phyloP scores from a whole-genome alignment of 2,113 vertebrate species.

The Ageneiosus marmoratus region DNA sequence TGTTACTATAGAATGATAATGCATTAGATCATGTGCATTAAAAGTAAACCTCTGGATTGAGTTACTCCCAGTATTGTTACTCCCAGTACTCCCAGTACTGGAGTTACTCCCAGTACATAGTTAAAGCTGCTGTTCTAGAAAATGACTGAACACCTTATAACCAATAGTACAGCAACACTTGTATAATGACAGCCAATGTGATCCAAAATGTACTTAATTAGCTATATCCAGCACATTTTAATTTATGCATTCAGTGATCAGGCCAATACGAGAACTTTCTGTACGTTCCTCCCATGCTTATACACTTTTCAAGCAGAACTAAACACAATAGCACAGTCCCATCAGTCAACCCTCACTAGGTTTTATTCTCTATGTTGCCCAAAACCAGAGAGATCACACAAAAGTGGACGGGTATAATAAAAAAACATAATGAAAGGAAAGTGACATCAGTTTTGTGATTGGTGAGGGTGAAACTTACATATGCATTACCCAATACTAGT shows the following conservation, averaged over 20 bases:
- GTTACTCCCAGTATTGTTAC: not conserved
- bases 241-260: not conserved
- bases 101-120: no score
- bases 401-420: not conserved
- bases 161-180: not conserved
- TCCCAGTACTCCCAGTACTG: no score
- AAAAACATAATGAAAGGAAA: not conserved
- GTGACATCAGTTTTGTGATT: not conserved
- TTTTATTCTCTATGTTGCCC: not conserved
- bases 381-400: not conserved
- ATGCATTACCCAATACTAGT: not conserved
- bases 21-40: not conserved
- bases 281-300: no score
- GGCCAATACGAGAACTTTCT: not conserved
- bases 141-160: not conserved
- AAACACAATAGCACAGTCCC: not conserved
- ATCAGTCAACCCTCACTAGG: not conserved
- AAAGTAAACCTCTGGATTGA: not conserved
- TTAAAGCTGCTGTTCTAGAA: not conserved
- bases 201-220: not conserved
- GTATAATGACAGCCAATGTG: not conserved
- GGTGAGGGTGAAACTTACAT: not conserved
- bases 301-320: not conserved
- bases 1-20: not conserved
- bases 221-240: not conserved